Percentiles rank a stretch among this genome's conserved stretches.
These are phyloP conservation scores for Podarcis raffonei DNA, from an alignment of 2,113 vertebrate species.

Conservation along the genomic window DNA sequence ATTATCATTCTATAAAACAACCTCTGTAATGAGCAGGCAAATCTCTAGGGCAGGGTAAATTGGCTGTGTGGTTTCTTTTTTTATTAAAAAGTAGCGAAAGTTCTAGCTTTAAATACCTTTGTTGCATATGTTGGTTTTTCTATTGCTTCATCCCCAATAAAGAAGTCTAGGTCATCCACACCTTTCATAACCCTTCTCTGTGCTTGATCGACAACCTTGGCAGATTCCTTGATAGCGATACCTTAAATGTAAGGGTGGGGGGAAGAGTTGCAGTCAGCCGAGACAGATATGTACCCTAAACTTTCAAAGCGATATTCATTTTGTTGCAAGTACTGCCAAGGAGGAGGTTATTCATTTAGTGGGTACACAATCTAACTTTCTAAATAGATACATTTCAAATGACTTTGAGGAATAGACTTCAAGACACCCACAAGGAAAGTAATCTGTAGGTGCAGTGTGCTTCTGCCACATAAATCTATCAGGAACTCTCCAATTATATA, in stretches of 20 bases:
- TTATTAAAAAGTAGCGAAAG: neutral
- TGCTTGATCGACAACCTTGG: constrained; percentile 96
- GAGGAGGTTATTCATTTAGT: neutral
- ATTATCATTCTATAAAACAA: neutral
- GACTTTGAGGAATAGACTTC: neutral
- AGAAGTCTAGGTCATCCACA: constrained; percentile 98
- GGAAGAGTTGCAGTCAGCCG: constrained; percentile 6
- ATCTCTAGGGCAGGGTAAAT: neutral
- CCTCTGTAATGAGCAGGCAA: neutral
- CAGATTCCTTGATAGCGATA: constrained; percentile 98
- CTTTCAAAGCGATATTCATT: constrained; percentile 8
- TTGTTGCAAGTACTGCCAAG: neutral
- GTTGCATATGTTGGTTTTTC: constrained; percentile 97
- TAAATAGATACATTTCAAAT: neutral
- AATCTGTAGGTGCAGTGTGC: neutral
- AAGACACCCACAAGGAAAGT: neutral
- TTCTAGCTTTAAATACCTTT: constrained; percentile 81
- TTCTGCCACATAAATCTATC: neutral
- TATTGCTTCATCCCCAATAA: constrained; percentile 97
- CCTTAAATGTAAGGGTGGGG: constrained; percentile 75
- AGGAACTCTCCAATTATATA: neutral
- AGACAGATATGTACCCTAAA: neutral
- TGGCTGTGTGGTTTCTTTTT: neutral
- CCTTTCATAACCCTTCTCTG: constrained; percentile 98
- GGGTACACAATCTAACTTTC: neutral